Evolutionary conservation across 2,113 vertebrate genomes (phyloP).

Genomic region (Podarcis muralis): DNA sequence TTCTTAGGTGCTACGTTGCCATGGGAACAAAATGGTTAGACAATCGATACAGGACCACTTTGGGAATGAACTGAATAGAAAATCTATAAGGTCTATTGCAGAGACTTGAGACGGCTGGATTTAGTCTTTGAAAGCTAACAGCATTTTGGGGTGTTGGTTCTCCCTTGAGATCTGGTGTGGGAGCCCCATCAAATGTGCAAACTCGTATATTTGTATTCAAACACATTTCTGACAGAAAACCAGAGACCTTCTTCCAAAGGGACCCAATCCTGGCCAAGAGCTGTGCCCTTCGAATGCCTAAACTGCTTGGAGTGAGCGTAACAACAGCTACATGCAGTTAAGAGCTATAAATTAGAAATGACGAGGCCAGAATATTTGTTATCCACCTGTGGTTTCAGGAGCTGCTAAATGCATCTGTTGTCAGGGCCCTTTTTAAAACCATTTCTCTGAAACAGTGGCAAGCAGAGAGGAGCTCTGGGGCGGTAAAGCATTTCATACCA

Average conservation of each 20-base stretch:
- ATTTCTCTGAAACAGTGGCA: neutral
- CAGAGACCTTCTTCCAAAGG: neutral
- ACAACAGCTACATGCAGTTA: neutral
- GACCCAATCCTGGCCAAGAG: neutral
- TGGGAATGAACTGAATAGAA: no score
- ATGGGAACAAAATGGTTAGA: neutral
- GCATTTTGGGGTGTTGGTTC: neutral
- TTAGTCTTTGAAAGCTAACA: no score
- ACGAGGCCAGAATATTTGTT: neutral
- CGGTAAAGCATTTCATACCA: neutral
- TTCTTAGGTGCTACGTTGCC: neutral
- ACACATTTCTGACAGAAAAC: neutral
- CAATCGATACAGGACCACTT: neutral
- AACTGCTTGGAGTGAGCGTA: neutral
- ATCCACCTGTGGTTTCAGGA: neutral
- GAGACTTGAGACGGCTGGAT: no score
- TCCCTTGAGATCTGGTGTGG: neutral
- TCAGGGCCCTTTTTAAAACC: neutral
- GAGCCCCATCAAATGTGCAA: neutral
- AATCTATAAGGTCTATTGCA: no score
- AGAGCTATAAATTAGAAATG: neutral
- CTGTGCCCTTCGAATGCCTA: neutral
- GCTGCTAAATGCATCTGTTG: neutral
- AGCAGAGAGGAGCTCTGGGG: neutral
- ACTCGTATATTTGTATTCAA: neutral